Base-by-base conservation (phyloP, 2,797 vertebrate genomes). In the Rhyacichthys aspro region DNA sequence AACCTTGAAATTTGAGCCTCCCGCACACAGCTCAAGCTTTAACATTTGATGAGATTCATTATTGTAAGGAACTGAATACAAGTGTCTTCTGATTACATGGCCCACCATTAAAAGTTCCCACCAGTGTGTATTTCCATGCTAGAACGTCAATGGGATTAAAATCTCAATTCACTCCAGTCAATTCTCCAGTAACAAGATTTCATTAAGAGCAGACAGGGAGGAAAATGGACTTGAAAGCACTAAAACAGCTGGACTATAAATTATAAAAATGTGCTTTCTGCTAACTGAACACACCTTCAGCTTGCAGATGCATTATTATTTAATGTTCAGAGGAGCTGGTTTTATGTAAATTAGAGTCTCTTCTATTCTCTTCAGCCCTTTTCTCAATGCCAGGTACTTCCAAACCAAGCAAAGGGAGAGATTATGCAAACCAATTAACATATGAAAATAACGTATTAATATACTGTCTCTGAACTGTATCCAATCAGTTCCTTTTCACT, bases 401-500 rank as follows among this genome's bases (percentile, higher is more conserved):
- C 92, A 93, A 96, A 95, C 91, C 94, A 94, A 93, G 94, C 93
- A 93, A 92, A 91, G 93, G 92, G 91, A 91, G 93, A 96, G 94
- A 96, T 96, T 98, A 96, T 96, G 95, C 95, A 96, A 96, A 98
- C 94, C 95, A 96, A 98, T 97, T 97, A 97, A 96, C 95, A 94
- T 97, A 96, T 95, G 96, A 98, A 98, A 97, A 98, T 97, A 97
- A 94, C 89, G 43, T 95, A 98, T 99, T 98, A 98, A 97, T 97
- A 97, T 96, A 97, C 94, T 95, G 95, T 95, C 95, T 96, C 93
- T 98, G 96, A 98, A 98, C 96, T 99, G 97, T 97, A 95, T 98
- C 96, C 96, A 98, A 98, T 99, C 97, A 98, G 96, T 98, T 98
- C 96, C 96, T 96, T 98, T 96, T 95, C 97, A 98, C 95, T 98